A percentile compares a stretch with the other conserved stretches of the same genome.
These are phyloP conservation scores for Clarias macrocephalus DNA, from an alignment of 2,113 vertebrate genomes.

Conservation along the genomic window DNA sequence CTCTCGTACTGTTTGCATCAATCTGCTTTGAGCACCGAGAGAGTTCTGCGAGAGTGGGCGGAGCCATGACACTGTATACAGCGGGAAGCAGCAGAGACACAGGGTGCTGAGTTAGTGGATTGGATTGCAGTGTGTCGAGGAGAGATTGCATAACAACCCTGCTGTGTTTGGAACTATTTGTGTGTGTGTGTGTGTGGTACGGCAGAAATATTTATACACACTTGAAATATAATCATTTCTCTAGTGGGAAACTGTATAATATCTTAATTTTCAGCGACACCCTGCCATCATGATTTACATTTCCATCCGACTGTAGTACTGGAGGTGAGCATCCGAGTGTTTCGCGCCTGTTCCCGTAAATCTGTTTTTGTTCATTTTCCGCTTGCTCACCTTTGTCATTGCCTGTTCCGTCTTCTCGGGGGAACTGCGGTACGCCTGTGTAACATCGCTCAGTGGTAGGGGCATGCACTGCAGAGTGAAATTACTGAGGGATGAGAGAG, in stretches of 20 bases:
- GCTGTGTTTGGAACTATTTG: slow-evolving; percentile 3
- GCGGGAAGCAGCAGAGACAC: background rate
- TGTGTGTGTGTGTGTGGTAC: background rate
- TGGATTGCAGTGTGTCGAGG: background rate
- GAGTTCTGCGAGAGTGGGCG: background rate
- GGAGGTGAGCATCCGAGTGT: background rate
- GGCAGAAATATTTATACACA: background rate
- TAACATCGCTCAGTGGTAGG: slow-evolving; percentile 85
- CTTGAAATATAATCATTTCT: slow-evolving; percentile 4
- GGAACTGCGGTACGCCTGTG: slow-evolving; percentile 82
- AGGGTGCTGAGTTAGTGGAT: background rate
- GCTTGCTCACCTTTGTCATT: slow-evolving; percentile 79
- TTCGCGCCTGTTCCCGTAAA: background rate
- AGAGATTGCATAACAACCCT: background rate
- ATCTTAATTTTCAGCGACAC: background rate
- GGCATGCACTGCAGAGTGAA: slow-evolving; percentile 90
- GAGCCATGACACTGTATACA: background rate
- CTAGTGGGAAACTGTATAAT: background rate
- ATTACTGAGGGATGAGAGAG: slow-evolving; percentile 73
- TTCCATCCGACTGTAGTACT: background rate
- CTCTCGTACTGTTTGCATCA: background rate
- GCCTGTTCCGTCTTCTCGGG: slow-evolving; percentile 85
- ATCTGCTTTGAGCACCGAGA: background rate
- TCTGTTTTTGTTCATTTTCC: background rate
- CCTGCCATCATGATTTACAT: background rate